Conservation (phyloP, 1,140 invertebrate genomes). For the Chrysoperla carnea region DNA sequence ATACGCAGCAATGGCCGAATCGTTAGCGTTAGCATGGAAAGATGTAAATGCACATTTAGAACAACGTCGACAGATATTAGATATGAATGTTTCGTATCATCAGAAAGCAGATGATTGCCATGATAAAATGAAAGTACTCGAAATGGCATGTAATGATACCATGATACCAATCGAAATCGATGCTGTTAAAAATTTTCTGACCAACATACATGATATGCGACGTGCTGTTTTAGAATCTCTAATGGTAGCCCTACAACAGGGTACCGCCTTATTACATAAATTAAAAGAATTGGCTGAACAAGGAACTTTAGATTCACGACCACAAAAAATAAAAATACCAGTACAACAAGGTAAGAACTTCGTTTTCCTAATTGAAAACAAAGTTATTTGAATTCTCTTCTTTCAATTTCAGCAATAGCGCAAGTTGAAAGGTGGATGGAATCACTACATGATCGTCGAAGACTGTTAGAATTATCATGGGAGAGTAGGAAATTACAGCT, state of each 20-base stretch:
- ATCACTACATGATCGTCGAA: conserved; percentile 55
- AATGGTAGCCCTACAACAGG: conserved; percentile 59
- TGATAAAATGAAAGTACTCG: conserved; percentile 45
- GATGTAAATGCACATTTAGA: conserved; percentile 70
- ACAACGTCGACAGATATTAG: conserved; percentile 55
- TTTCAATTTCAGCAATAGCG: conserved; percentile 31
- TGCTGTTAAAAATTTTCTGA: conserved; percentile 41
- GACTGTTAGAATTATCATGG: conserved; percentile 55
- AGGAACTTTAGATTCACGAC: conserved; percentile 55
- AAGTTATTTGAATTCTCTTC: not conserved
- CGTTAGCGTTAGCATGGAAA: conserved; percentile 71
- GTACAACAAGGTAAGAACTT: conserved; percentile 33
- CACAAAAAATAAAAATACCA: conserved; percentile 42
- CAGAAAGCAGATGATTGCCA: conserved; percentile 50
- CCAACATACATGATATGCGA: conserved; percentile 40
- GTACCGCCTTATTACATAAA: conserved; percentile 54
- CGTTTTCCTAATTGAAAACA: not conserved
- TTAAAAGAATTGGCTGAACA: conserved; percentile 44
- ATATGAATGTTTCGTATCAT: conserved; percentile 56
- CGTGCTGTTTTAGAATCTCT: conserved; percentile 55
- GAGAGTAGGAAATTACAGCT: conserved; percentile 45
- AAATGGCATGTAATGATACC: conserved; percentile 42
- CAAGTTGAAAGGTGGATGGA: conserved; percentile 62
- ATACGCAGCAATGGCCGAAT: conserved; percentile 83
- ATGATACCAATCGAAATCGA: conserved; percentile 47